Evolutionary conservation across 2,797 vertebrate genomes (phyloP), one percentile per base, ranked within the genome.

Genomic region (Taenioides sp.): DNA sequence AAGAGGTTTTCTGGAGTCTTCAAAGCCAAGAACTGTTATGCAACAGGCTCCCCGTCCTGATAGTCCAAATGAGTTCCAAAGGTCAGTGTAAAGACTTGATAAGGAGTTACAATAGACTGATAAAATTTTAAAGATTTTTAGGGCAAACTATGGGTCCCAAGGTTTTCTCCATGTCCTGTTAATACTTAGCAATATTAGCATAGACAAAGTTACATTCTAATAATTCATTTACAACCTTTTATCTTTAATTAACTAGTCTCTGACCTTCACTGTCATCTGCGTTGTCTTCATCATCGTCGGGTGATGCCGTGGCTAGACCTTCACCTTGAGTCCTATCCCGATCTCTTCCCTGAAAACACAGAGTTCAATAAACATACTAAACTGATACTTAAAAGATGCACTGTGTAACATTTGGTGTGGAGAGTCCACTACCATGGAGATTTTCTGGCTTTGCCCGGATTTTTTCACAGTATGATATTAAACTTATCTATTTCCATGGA

Each of bases 211-310:
- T 14, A 47, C 16, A 47, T 47, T 47, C 12, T 47, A 16, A 43
- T 43, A 12, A 47, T 16, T 47, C 0, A 47, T 47, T 47, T 47
- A 47, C 14, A 47, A 17, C 43, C 14, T 47, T 43, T 47, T 47
- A 47, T 47, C 12, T 47, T 47, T 47, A 47, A 16, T 47, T 47
- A 47, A 47, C 11, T 47, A 0, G 14, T 17, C 64, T 17, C 91
- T 90, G 91, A 99, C 98, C 97, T 94, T 99, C 97, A 75, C 98
- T 99, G 85, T 99, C 97, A 87, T 99, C 97, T 60, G 93, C 95
- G 77, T 98, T 98, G 73, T 99, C 97, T 63, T 99, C 98, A 52
- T 99, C 97, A 18, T 99, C 97, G 62, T 97, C 97, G 6, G 96
- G 96, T 62, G 97, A 97, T 74, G 95, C 94, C 0, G 96, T 95